Percentiles rank a stretch among this genome's conserved stretches.
These are phyloP conservation scores for Rutpela maculata DNA, from an alignment of 2,888 invertebrate genomes.

Conservation along the genomic window DNA sequence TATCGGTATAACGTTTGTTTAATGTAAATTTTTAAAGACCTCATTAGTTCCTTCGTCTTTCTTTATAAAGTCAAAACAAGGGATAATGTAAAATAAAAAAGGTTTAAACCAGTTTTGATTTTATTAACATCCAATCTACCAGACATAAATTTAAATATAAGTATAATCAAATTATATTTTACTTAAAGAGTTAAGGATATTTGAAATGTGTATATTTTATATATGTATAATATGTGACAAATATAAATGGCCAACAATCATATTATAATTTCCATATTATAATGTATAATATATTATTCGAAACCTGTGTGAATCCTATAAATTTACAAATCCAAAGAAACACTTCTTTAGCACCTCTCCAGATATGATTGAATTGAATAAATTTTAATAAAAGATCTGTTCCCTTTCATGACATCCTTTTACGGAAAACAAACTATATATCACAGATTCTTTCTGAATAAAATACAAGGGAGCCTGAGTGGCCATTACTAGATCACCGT, in stretches of 20 bases:
- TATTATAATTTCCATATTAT: neutral
- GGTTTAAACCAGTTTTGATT: neutral
- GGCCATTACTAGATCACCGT: conserved; percentile 41
- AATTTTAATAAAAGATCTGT: conserved; percentile 18
- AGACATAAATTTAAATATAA: no score
- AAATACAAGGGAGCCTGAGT: conserved; percentile 11
- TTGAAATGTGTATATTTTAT: neutral
- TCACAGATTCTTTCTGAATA: conserved; percentile 24
- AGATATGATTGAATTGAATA: conserved; percentile 7
- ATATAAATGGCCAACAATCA: neutral
- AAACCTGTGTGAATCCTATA: neutral
- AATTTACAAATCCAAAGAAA: neutral
- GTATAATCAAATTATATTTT: no score
- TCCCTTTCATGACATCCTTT: conserved; percentile 21
- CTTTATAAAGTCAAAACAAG: neutral
- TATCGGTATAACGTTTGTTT: neutral
- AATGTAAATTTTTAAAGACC: conserved; percentile 7
- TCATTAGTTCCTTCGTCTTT: neutral
- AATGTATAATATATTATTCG: neutral
- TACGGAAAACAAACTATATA: conserved; percentile 38
- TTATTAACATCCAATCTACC: neutral
- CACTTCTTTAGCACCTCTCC: conserved; percentile 6
- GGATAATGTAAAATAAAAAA: neutral
- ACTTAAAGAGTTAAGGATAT: neutral
- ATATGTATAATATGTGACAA: neutral